phyloP scores from a whole-genome alignment of 1,140 invertebrate species.

The Calliopsis andreniformis region DNA sequence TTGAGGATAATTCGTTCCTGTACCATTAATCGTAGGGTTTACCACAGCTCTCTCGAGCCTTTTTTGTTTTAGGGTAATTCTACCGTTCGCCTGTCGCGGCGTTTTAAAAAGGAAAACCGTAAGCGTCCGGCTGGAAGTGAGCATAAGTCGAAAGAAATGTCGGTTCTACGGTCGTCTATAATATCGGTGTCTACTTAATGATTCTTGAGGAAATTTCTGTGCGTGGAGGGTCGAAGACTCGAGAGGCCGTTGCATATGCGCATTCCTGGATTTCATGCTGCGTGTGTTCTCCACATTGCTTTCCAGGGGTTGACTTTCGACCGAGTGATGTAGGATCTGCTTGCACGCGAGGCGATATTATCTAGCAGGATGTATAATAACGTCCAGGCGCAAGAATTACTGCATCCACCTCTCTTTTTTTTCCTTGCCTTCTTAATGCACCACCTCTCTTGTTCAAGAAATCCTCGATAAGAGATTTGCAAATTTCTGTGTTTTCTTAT shows the following conservation, averaged over 20 bases:
- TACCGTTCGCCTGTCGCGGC: not conserved
- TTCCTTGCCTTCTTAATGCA: not conserved
- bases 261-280: conserved; percentile 39
- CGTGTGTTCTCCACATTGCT: conserved; percentile 20
- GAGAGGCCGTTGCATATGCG: not conserved
- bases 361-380: conserved; percentile 44
- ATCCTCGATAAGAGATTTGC: not conserved
- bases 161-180: not conserved
- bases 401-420: conserved; percentile 2
- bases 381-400: conserved; percentile 18
- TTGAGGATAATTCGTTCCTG: no score
- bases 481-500: not conserved
- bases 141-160: not conserved
- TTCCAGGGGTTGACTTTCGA: conserved; percentile 28
- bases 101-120: not conserved
- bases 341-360: conserved; percentile 53
- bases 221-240: no score
- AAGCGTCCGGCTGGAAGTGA: not conserved
- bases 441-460: not conserved
- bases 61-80: not conserved
- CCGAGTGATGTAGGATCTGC: conserved; percentile 34
- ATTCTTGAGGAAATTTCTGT: not conserved
- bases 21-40: no score
- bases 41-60: not conserved
- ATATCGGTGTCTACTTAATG: not conserved